These are phyloP conservation scores for Anastrepha ludens DNA, from an alignment of 1,140 invertebrate genomes.

Conservation along the genomic window DNA sequence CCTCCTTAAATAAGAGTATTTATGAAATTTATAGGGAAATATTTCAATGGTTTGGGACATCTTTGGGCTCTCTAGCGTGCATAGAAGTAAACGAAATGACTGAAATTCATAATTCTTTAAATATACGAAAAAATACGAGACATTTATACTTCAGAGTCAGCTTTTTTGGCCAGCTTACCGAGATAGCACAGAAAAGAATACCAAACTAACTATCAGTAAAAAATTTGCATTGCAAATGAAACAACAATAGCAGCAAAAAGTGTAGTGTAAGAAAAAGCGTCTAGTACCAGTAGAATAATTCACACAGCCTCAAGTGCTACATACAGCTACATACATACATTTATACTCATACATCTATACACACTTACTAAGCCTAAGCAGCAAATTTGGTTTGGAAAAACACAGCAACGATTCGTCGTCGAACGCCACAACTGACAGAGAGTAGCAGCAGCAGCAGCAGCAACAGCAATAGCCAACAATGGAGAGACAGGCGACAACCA, in stretches of 20 bases:
- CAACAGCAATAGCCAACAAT: neutral
- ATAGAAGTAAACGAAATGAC: no score
- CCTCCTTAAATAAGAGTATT: no score
- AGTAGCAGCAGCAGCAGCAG: neutral
- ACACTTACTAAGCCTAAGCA: neutral
- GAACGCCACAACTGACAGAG: neutral
- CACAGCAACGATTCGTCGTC: no score
- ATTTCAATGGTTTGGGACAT: no score
- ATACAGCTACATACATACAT: neutral
- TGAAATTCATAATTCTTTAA: no score
- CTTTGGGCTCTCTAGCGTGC: no score
- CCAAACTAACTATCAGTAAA: neutral
- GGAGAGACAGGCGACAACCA: neutral
- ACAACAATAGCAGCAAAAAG: neutral
- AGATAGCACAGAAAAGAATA: neutral
- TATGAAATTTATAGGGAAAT: no score
- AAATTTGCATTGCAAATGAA: constrained; percentile 27
- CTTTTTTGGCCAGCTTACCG: no score
- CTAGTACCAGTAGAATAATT: neutral
- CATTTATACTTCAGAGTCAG: no score
- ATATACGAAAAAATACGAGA: no score
- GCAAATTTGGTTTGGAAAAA: neutral
- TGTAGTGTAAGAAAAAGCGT: neutral
- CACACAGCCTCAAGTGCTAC: neutral
- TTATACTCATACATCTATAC: neutral